Evolutionary conservation across 1,140 invertebrate genomes (phyloP), one percentile per base, ranked within the genome.

Genomic region (Papilio machaon): DNA sequence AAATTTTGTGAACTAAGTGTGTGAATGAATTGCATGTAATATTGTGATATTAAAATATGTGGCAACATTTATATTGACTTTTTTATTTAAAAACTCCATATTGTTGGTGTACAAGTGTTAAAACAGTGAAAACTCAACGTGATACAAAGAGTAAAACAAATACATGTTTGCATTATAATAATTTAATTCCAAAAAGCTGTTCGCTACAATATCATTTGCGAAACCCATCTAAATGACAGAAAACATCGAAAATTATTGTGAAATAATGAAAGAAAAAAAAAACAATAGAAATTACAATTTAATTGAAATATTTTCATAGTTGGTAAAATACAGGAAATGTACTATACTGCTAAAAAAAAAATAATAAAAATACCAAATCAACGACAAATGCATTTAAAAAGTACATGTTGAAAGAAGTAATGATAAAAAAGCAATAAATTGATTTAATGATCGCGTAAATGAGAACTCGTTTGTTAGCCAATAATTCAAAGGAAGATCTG

Each of bases 121-220:
- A 43, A 52, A 52, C 49, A 17, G 47, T 49, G 47, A 13, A 49
- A 49, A 49, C 47, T 49, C 47, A 49, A 10, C 46, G 46, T 15
- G 11, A 49, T 15, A 64, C 8, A 64, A 64, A 64, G 58, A 5
- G 15, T 35, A 35, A 75, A 82, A 79, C 74, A 79, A 73, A 81
- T 76, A 79, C 54, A 43, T 46, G 38, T 47, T 46, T 60, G 74
- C 43, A 74, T 73, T 82, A 80, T 35, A 78, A 77, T 64, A 83
- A 83, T 82, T 73, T 85, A 83, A 81, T 81, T 79, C 19, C 77
- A 83, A 85, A 81, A 85, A 85, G 84, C 84, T 78, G 80, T 79
- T 85, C 83, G 85, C 82, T 84, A 84, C 82, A 64, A 85, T 85
- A 85, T 80, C 80, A 60, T 86, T 83, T 81, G 80, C 79, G 70